Evolutionary conservation across 2,113 vertebrate genomes (phyloP).

Genomic region (Caranx ignobilis): DNA sequence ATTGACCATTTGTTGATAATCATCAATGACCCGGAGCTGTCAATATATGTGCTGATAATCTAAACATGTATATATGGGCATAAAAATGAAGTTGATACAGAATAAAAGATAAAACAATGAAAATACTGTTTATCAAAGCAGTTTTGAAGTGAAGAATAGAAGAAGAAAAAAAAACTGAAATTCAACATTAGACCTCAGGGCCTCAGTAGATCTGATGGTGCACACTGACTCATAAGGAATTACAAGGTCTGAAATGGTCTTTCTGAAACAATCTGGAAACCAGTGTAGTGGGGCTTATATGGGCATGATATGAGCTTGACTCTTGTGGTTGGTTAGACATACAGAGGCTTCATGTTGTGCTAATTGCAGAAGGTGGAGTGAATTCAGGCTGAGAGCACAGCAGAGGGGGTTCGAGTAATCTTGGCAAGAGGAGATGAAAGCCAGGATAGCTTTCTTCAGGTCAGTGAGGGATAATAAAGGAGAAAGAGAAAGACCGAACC

Average conservation of each 20-base stretch:
- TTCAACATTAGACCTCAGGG: not conserved
- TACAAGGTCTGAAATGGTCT: constrained; percentile 30
- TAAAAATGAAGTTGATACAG: not conserved
- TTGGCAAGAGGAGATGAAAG: constrained; percentile 64
- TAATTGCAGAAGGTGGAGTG: constrained; percentile 50
- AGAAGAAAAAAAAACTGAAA: not conserved
- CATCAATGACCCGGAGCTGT: not conserved
- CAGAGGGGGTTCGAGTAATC: constrained; percentile 45
- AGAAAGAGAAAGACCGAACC: constrained; percentile 38
- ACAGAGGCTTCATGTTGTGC: constrained; percentile 25
- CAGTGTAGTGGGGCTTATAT: constrained; percentile 1
- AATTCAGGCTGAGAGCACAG: constrained; percentile 18
- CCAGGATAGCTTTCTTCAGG: constrained; percentile 46
- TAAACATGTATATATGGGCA: not conserved
- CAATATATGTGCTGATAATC: not conserved
- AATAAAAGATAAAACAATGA: not conserved
- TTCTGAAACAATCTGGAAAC: not conserved
- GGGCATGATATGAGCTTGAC: constrained; percentile 13
- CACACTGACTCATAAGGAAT: constrained; percentile 15
- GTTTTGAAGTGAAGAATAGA: not conserved
- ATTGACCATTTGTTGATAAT: constrained; percentile 5
- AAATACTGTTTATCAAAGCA: not conserved
- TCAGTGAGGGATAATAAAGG: constrained; percentile 61
- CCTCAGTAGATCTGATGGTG: constrained; percentile 24
- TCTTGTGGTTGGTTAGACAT: constrained; percentile 10